Percentiles rank a stretch among this genome's conserved stretches.
phyloP scores from a whole-genome alignment of 1,140 invertebrate species.

The Oryctes rhinoceros region DNA sequence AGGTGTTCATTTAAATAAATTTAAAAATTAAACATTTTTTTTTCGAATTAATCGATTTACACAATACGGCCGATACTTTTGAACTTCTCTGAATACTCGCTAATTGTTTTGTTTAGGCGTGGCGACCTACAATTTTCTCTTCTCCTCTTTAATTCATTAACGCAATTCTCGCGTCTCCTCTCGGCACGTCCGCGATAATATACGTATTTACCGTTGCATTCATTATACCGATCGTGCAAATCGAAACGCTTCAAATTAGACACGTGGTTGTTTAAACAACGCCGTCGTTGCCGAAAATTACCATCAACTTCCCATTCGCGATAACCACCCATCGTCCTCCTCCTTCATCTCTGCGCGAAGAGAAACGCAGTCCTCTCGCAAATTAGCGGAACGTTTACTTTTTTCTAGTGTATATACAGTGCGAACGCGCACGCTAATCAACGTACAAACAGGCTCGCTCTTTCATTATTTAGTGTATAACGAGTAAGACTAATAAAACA shows the following conservation, averaged over 20 bases:
- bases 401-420: not conserved
- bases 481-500: constrained; percentile 16
- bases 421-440: constrained; percentile 15
- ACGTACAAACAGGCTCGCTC: not conserved
- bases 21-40: too few species aligned
- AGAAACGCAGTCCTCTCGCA: not conserved
- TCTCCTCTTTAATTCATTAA: constrained; percentile 14
- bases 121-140: constrained; percentile 13
- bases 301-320: not conserved
- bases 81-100: not conserved
- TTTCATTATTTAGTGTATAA: constrained; percentile 30
- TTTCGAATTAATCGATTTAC: too few species aligned
- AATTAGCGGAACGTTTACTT: constrained; percentile 13
- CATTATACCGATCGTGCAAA: constrained; percentile 29
- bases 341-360: not conserved
- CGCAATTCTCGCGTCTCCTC: not conserved
- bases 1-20: too few species aligned
- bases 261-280: not conserved
- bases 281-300: constrained; percentile 25
- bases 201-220: constrained; percentile 12
- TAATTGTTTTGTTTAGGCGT: constrained; percentile 1
- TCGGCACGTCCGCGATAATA: not conserved
- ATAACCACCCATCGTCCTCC: not conserved
- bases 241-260: constrained; percentile 1
- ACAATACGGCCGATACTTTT: not conserved